These are phyloP conservation scores for Drosophila nr. perissopoda DNA, from an alignment of 2,888 invertebrate genomes.

Conservation along the genomic window DNA sequence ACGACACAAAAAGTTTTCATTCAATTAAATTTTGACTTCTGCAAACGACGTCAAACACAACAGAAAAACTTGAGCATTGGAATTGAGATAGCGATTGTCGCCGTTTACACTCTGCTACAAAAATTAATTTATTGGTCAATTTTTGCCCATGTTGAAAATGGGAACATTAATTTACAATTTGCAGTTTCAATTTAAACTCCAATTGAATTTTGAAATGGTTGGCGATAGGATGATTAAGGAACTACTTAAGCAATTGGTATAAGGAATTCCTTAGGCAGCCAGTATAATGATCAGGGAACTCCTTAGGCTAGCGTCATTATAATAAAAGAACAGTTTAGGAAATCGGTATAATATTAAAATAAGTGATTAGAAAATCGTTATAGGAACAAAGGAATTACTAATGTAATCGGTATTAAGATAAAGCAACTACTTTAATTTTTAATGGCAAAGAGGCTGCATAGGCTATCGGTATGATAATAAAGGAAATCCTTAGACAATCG, in stretches of 20 bases:
- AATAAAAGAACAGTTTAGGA: background rate
- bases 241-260: background rate
- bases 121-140: background rate
- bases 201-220: background rate
- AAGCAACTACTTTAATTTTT: background rate
- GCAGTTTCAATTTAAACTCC: background rate
- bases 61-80: slow-evolving; percentile 10
- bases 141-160: background rate
- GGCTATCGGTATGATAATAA: background rate
- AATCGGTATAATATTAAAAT: background rate
- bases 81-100: slow-evolving; percentile 14
- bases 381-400: background rate
- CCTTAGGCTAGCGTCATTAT: background rate
- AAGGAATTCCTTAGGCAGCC: background rate
- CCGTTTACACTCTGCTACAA: slow-evolving; percentile 23
- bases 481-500: background rate
- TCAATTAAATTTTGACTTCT: slow-evolving; percentile 71
- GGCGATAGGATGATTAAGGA: background rate
- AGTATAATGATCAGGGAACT: background rate
- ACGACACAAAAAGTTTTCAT: slow-evolving; percentile 73
- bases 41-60: slow-evolving; percentile 25
- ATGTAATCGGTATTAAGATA: background rate
- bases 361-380: background rate
- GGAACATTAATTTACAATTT: background rate
- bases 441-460: background rate